Evolutionary conservation across 2,888 invertebrate genomes (phyloP).

Genomic region (Barypeithes pellucidus): DNA sequence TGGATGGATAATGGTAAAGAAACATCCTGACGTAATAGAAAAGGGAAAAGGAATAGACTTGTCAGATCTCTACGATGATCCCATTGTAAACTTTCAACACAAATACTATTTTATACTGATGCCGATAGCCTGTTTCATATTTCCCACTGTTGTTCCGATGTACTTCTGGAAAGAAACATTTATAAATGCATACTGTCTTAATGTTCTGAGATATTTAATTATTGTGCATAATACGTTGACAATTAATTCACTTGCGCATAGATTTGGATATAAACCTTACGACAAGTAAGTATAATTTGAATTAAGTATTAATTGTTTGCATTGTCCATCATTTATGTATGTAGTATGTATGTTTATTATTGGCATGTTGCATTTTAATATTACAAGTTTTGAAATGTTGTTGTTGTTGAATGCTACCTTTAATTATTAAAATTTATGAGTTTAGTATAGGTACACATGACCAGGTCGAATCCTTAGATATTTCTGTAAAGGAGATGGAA

Average conservation of each 20-base stretch:
- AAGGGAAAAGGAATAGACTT: constrained; percentile 91
- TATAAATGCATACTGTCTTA: constrained; percentile 79
- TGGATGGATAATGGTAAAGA: constrained; percentile 93
- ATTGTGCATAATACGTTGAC: constrained; percentile 90
- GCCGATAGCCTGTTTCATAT: constrained; percentile 81
- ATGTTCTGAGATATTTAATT: constrained; percentile 83
- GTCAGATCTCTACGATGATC: constrained; percentile 87
- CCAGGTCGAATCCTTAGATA: too few species aligned
- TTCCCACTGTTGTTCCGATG: constrained; percentile 83
- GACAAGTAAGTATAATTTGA: constrained; percentile 74
- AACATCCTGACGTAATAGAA: constrained; percentile 90
- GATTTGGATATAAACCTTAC: constrained; percentile 84
- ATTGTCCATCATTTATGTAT: background rate
- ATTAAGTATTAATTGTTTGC: background rate
- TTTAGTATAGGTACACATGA: too few species aligned
- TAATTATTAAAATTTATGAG: too few species aligned
- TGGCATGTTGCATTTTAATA: too few species aligned
- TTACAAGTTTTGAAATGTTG: too few species aligned
- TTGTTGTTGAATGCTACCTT: too few species aligned
- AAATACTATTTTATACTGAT: constrained; percentile 81
- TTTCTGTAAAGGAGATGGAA: too few species aligned
- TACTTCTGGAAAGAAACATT: constrained; percentile 84
- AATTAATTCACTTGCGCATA: constrained; percentile 91
- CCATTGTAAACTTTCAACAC: constrained; percentile 85
- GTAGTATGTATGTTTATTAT: too few species aligned